Evolutionary conservation across 2,888 invertebrate species (phyloP).

Genomic region (Caenorhabditis japonica): DNA sequence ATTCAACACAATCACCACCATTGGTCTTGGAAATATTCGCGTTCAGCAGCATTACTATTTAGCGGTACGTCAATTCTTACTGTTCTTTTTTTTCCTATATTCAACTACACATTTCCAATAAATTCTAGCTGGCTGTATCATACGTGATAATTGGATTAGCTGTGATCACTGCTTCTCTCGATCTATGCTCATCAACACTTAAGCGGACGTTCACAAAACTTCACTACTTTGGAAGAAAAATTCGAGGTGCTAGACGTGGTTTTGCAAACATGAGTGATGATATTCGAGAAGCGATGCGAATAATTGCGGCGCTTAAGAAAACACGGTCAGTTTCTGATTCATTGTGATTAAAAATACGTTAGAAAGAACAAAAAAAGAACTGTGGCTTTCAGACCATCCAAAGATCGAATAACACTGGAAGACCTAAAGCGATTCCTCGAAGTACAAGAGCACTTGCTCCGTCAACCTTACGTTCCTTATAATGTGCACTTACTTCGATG

Average conservation of each 20-base stretch:
- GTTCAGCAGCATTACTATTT: slow-evolving; percentile 73
- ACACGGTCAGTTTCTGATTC: slow-evolving; percentile 66
- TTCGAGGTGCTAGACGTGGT: slow-evolving; percentile 72
- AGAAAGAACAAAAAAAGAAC: background rate
- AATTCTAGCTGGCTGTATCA: slow-evolving; percentile 73
- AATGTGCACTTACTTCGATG: slow-evolving; percentile 77
- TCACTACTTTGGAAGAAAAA: slow-evolving; percentile 76
- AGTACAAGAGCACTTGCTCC: slow-evolving; percentile 74
- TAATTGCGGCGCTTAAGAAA: slow-evolving; percentile 77
- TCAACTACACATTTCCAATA: background rate
- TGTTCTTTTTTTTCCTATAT: no score
- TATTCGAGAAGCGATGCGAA: slow-evolving; percentile 77
- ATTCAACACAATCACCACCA: slow-evolving; percentile 78
- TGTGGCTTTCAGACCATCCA: slow-evolving; percentile 66
- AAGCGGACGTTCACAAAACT: slow-evolving; percentile 77
- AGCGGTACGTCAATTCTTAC: slow-evolving; percentile 48
- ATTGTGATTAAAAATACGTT: no score
- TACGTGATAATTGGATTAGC: slow-evolving; percentile 77
- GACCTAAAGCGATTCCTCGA: slow-evolving; percentile 77
- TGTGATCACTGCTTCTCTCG: slow-evolving; percentile 77
- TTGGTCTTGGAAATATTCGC: slow-evolving; percentile 76
- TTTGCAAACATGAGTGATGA: slow-evolving; percentile 77
- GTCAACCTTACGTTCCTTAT: slow-evolving; percentile 76
- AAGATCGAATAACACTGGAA: slow-evolving; percentile 77
- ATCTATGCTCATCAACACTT: slow-evolving; percentile 77